These are phyloP conservation scores for Holothuria leucospilota DNA, from an alignment of 53 echinoderm and acorn worm genomes.

Conservation along the genomic window DNA sequence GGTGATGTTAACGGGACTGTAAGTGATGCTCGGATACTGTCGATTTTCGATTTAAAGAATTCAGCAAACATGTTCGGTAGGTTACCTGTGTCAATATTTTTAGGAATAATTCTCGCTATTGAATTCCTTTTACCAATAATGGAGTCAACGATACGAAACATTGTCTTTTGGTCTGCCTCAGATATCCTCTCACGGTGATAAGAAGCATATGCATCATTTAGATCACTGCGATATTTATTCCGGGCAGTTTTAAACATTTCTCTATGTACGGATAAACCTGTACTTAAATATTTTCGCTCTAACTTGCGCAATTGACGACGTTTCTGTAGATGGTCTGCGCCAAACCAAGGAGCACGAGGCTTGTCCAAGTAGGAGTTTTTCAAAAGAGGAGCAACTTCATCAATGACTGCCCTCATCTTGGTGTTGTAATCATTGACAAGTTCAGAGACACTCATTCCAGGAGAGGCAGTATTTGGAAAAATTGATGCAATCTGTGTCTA, in stretches of 20 bases:
- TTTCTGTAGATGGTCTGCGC: constrained; percentile 1
- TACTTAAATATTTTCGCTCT: neutral
- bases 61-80: too few relatives aligned
- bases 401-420: neutral
- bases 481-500: too few relatives aligned
- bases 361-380: constrained; percentile 5
- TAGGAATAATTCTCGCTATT: too few relatives aligned
- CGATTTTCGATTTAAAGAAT: too few relatives aligned
- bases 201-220: neutral
- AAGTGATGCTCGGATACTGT: too few relatives aligned
- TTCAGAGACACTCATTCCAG: too few relatives aligned
- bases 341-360: constrained; percentile 2
- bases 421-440: too few relatives aligned
- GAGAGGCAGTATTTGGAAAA: too few relatives aligned
- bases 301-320: constrained; percentile 8
- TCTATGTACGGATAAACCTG: constrained; percentile 4
- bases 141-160: neutral
- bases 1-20: too few relatives aligned
- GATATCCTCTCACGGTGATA: neutral
- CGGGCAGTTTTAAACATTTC: neutral
- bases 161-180: constrained; percentile 13
- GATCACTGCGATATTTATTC: constrained; percentile 10
- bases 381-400: constrained; percentile 24
- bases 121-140: too few relatives aligned
- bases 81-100: too few relatives aligned